A percentile compares a stretch with the other conserved stretches of the same genome.
Conservation (phyloP, 35 echinoderm and acorn worm species). For the Hemicentrotus pulcherrimus region DNA sequence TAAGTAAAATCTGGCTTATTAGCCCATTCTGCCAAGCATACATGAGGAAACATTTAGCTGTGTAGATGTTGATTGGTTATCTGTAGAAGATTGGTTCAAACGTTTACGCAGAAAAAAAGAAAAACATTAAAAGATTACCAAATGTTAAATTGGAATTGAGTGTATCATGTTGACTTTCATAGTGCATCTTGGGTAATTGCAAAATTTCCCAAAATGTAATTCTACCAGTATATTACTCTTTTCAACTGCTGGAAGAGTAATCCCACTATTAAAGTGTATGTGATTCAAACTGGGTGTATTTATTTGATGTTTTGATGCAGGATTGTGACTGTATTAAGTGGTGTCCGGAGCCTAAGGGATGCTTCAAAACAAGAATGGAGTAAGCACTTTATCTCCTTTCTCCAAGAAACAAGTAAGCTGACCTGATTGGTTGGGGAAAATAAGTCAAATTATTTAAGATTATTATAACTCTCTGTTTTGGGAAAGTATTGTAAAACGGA, state of each 20-base stretch:
- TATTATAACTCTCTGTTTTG: too few species aligned
- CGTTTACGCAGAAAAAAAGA: background rate
- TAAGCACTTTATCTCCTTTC: constrained; percentile 92
- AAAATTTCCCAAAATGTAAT: background rate
- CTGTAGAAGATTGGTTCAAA: background rate
- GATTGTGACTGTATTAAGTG: constrained; percentile 86
- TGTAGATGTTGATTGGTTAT: background rate
- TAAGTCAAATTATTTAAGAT: background rate
- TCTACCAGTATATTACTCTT: background rate
- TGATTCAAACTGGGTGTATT: background rate
- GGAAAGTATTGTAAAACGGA: too few species aligned
- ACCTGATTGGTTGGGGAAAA: background rate
- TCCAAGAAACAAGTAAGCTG: constrained; percentile 83
- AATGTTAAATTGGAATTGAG: background rate
- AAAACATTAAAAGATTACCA: background rate
- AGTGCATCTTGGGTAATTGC: too few species aligned
- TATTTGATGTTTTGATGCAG: constrained; percentile 42
- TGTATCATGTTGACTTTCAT: background rate
- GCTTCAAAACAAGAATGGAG: constrained; percentile 89
- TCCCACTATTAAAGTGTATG: background rate
- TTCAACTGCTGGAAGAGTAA: background rate
- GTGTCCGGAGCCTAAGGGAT: constrained; percentile 91
- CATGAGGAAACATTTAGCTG: background rate
- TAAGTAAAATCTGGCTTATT: too few species aligned
- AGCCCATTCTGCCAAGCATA: too few species aligned